Conservation (phyloP, 1,140 invertebrate genomes). For the Alviniconcha marisindica region DNA sequence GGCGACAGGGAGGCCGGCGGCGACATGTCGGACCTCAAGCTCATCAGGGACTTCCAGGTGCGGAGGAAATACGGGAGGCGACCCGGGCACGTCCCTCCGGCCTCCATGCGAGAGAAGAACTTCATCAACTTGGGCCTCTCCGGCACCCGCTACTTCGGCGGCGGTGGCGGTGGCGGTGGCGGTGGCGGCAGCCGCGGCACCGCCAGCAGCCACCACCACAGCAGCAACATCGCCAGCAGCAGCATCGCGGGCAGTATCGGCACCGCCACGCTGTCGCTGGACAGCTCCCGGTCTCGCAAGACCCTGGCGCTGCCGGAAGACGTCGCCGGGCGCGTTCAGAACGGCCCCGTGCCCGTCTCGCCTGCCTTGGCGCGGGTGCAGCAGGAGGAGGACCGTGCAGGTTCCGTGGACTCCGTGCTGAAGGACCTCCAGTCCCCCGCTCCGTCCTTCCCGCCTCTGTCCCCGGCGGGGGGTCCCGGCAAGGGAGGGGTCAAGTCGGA, state of each 20-base stretch:
- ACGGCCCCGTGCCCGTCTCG: not conserved
- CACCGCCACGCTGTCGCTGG: not conserved
- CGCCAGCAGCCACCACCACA: not conserved
- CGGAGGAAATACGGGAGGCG: conserved; percentile 9
- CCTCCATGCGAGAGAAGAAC: not conserved
- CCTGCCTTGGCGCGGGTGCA: no score
- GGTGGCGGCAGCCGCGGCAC: not conserved
- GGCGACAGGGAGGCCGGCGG: not conserved
- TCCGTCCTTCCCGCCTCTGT: conserved; percentile 14
- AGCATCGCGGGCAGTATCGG: not conserved
- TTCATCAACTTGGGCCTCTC: conserved; percentile 11
- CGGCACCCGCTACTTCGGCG: not conserved
- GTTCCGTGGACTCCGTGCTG: not conserved
- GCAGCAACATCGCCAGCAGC: not conserved
- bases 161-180: not conserved
- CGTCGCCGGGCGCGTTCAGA: not conserved
- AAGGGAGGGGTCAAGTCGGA: not conserved
- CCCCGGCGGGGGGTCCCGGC: not conserved
- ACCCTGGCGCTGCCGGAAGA: not conserved
- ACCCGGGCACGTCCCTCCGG: not conserved
- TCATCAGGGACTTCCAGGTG: conserved; percentile 23
- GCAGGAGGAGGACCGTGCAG: not conserved
- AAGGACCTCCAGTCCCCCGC: conserved; percentile 13
- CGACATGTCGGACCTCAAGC: conserved; percentile 14
- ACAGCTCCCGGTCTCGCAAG: not conserved